A percentile compares a stretch with the other conserved stretches of the same genome.
These are phyloP conservation scores for Lepisosteus osseus DNA, from an alignment of 2,113 vertebrate genomes.

Conservation along the genomic window DNA sequence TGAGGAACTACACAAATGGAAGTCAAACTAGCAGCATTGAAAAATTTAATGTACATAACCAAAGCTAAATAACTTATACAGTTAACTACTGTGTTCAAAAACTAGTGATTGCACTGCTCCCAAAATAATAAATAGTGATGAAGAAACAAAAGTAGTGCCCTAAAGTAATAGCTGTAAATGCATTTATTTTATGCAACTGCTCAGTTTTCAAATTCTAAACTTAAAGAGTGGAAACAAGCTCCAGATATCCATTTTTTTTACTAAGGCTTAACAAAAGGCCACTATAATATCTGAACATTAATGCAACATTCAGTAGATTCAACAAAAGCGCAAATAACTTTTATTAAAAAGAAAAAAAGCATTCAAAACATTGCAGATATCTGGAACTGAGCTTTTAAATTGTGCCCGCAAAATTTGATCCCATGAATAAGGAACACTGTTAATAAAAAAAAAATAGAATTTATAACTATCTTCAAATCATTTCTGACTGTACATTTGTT, in stretches of 20 bases:
- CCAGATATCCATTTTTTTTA: conserved; percentile 43
- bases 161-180: conserved; percentile 32
- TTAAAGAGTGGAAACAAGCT: conserved; percentile 36
- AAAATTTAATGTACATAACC: conserved; percentile 37
- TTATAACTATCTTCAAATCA: too few species aligned
- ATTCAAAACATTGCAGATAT: conserved; percentile 51
- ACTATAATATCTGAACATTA: conserved; percentile 35
- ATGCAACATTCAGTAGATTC: background rate
- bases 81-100: conserved; percentile 12
- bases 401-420: conserved; percentile 34
- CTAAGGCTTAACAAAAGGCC: conserved; percentile 65
- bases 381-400: conserved; percentile 67
- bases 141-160: conserved; percentile 25
- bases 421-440: background rate
- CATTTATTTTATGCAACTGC: conserved; percentile 37
- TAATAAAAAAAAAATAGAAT: too few species aligned
- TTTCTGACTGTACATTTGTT: too few species aligned
- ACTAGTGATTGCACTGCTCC: conserved; percentile 47
- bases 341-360: background rate
- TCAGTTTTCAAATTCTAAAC: conserved; percentile 37
- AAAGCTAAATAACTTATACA: conserved; percentile 32
- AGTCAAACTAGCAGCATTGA: conserved; percentile 50
- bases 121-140: conserved; percentile 35
- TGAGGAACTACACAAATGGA: conserved; percentile 33
- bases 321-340: background rate